These are phyloP conservation scores for Aphelenchoides fujianensis DNA, from an alignment of 1,140 invertebrate species.

Conservation along the genomic window DNA sequence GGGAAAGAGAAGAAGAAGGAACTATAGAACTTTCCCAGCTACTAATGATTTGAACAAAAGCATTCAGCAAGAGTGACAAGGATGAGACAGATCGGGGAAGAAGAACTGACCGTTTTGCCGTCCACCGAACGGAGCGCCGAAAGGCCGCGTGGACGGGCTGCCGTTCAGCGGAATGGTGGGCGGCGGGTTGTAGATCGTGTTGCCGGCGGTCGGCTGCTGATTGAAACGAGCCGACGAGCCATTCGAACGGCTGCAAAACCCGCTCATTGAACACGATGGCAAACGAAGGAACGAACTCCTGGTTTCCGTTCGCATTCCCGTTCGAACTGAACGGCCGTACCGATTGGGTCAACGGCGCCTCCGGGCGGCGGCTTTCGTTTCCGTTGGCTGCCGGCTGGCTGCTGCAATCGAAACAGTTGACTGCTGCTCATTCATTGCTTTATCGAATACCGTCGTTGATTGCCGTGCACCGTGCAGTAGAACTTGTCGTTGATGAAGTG, in stretches of 20 bases:
- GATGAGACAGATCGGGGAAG: not conserved
- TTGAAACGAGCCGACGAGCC: not conserved
- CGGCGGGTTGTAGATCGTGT: not conserved
- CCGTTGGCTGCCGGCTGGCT: not conserved
- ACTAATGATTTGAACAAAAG: no score
- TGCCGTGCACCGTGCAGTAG: slow-evolving; percentile 90
- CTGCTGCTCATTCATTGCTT: no score
- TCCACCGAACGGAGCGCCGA: not conserved
- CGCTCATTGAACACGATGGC: not conserved
- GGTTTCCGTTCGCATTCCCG: not conserved
- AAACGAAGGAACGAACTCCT: not conserved
- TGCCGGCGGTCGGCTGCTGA: not conserved
- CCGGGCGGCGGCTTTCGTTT: not conserved
- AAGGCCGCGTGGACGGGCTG: not conserved
- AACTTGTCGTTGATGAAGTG: slow-evolving; percentile 72
- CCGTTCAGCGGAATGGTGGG: no score
- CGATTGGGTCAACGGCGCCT: slow-evolving; percentile 5
- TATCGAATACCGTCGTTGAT: slow-evolving; percentile 21
- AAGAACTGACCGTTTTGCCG: not conserved
- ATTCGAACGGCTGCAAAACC: not conserved
- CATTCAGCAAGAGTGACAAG: not conserved
- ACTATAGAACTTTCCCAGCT: no score
- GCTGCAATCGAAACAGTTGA: not conserved
- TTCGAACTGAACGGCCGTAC: slow-evolving; percentile 13
- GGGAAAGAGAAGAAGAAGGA: no score